Evolutionary conservation across 2,888 invertebrate genomes (phyloP).

Genomic region (Acronicta aceris): DNA sequence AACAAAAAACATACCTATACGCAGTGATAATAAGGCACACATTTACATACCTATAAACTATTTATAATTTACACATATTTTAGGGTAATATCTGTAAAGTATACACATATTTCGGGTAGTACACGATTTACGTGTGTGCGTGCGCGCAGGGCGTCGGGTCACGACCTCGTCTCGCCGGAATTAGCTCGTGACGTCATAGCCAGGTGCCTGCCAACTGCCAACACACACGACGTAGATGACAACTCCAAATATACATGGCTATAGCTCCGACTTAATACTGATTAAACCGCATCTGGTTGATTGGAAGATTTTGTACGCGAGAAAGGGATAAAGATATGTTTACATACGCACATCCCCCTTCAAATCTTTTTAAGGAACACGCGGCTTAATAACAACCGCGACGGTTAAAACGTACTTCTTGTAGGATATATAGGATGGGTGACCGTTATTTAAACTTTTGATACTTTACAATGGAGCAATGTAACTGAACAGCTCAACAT

Average conservation of each 20-base stretch:
- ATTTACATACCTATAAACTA: too few species aligned
- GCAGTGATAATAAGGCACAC: too few species aligned
- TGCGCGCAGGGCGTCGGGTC: slow-evolving; percentile 80
- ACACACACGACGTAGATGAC: slow-evolving; percentile 60
- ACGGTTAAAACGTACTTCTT: not conserved
- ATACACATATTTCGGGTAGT: slow-evolving; percentile 39
- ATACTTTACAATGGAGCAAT: too few species aligned
- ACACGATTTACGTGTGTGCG: slow-evolving; percentile 49
- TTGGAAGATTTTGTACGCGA: slow-evolving; percentile 10
- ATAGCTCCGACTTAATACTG: slow-evolving; percentile 22
- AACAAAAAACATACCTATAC: too few species aligned
- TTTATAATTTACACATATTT: too few species aligned
- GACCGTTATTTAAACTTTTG: too few species aligned
- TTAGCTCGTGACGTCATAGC: slow-evolving; percentile 76
- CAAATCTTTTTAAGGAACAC: not conserved
- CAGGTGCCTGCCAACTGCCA: slow-evolving; percentile 76
- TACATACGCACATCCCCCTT: not conserved
- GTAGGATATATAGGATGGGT: too few species aligned
- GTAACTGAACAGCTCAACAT: too few species aligned
- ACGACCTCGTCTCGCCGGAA: slow-evolving; percentile 83
- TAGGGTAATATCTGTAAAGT: too few species aligned
- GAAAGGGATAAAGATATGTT: not conserved
- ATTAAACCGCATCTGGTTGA: slow-evolving; percentile 12
- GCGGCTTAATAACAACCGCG: not conserved
- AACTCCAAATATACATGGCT: slow-evolving; percentile 56